These are phyloP conservation scores for Agrotis clavis DNA, from an alignment of 2,888 invertebrate species.

Conservation along the genomic window DNA sequence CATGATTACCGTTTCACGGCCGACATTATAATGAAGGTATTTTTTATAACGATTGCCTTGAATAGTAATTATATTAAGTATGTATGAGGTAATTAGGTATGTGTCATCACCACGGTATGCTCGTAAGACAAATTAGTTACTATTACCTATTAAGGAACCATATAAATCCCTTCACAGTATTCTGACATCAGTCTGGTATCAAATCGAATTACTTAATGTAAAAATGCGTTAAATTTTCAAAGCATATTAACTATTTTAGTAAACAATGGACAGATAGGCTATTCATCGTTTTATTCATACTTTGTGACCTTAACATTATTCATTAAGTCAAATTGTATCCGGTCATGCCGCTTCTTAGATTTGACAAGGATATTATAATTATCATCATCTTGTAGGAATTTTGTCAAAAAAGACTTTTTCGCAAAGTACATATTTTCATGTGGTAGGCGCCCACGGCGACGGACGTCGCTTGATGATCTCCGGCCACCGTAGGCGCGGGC, in stretches of 20 bases:
- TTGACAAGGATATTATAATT: constrained; percentile 39
- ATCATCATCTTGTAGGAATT: background rate
- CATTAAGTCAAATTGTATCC: constrained; percentile 17
- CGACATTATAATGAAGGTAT: constrained; percentile 6
- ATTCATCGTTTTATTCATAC: background rate
- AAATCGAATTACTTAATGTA: constrained; percentile 15
- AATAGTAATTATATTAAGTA: constrained; percentile 19
- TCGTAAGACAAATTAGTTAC: background rate
- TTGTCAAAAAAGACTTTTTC: background rate
- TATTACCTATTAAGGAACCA: background rate
- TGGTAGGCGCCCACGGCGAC: no score
- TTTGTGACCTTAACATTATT: constrained; percentile 34
- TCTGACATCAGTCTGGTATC: background rate
- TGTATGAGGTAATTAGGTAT: constrained; percentile 14
- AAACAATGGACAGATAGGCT: constrained; percentile 10
- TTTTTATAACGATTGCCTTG: constrained; percentile 32
- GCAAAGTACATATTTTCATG: background rate
- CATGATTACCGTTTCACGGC: constrained; percentile 5
- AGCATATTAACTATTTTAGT: background rate
- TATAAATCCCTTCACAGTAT: background rate
- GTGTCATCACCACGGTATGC: constrained; percentile 8
- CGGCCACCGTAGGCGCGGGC: no score
- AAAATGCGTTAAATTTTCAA: constrained; percentile 16
- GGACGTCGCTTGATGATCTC: no score
- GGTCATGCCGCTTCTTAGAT: constrained; percentile 13